Percentiles rank a stretch among this genome's conserved stretches.
These are phyloP conservation scores for Orchestia grillus DNA, from an alignment of 1,140 invertebrate genomes.

Conservation along the genomic window DNA sequence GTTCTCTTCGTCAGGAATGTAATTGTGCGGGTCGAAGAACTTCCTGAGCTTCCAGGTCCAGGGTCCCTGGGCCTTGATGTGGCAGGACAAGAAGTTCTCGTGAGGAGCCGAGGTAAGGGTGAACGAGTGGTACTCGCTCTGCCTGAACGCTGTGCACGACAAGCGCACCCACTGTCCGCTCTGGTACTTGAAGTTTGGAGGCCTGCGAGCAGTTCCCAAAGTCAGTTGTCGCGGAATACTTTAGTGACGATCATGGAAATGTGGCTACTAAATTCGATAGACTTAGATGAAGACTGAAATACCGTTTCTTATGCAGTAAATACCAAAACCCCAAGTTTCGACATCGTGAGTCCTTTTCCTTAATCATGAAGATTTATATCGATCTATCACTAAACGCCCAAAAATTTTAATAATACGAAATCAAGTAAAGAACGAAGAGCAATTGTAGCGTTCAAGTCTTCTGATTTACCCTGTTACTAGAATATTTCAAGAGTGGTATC, in stretches of 20 bases:
- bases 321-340: no score
- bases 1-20: conserved; percentile 85
- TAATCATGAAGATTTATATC: no score
- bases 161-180: conserved; percentile 91
- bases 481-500: no score
- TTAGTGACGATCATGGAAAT: background rate
- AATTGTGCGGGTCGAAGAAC: conserved; percentile 96
- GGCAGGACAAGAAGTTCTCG: conserved; percentile 96
- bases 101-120: conserved; percentile 98
- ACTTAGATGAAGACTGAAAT: background rate
- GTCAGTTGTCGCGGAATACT: background rate
- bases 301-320: no score
- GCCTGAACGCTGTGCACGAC: conserved; percentile 91
- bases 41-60: conserved; percentile 99
- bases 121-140: conserved; percentile 97
- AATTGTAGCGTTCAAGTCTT: no score
- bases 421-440: no score
- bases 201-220: conserved; percentile 73
- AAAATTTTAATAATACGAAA: no score
- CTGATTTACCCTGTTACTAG: no score
- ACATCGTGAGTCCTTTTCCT: no score
- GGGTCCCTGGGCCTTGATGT: conserved; percentile 98
- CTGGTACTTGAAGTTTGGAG: conserved; percentile 96
- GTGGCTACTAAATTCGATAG: background rate
- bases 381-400: no score